Conservation (phyloP, 30 jellyfish, hydroid and myxozoan species). For the Aurelia aurita region DNA sequence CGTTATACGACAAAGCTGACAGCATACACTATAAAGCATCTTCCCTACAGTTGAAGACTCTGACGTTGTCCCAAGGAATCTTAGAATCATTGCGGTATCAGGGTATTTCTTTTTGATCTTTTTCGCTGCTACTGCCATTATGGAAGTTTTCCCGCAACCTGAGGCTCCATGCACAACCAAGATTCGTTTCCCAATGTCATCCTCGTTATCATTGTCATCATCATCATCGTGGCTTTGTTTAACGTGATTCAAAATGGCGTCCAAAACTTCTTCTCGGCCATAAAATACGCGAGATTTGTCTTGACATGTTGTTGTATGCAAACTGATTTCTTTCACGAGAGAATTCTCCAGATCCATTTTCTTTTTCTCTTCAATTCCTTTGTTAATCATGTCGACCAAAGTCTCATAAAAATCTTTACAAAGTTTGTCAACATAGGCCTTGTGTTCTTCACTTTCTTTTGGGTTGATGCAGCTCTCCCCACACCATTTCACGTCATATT, state of each 20-base stretch:
- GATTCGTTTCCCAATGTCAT: slow-evolving; percentile 10
- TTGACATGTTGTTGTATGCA: slow-evolving; percentile 80
- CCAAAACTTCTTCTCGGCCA: slow-evolving; percentile 82
- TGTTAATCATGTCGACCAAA: slow-evolving; percentile 73
- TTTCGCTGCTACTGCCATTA: slow-evolving; percentile 87
- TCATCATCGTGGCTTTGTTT: slow-evolving; percentile 10
- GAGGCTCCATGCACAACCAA: slow-evolving; percentile 86
- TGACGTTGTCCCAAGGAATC: slow-evolving; percentile 90
- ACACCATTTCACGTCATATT: slow-evolving; percentile 75
- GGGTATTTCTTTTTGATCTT: slow-evolving; percentile 47
- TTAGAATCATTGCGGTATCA: slow-evolving; percentile 44
- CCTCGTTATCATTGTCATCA: neutral
- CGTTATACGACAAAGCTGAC: slow-evolving; percentile 56
- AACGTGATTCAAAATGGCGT: slow-evolving; percentile 52
- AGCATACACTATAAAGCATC: slow-evolving; percentile 69
- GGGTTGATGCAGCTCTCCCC: slow-evolving; percentile 79
- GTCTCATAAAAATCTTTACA: slow-evolving; percentile 76
- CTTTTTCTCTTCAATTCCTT: slow-evolving; percentile 83
- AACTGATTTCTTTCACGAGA: slow-evolving; percentile 82
- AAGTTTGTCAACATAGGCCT: slow-evolving; percentile 49
- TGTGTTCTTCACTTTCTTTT: slow-evolving; percentile 47
- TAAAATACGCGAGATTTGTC: slow-evolving; percentile 75
- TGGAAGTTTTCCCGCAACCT: slow-evolving; percentile 94
- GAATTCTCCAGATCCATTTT: slow-evolving; percentile 52
- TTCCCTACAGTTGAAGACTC: slow-evolving; percentile 79